These are phyloP conservation scores for Zosterops japonicus DNA, from an alignment of 2,113 vertebrate species.

Conservation along the genomic window DNA sequence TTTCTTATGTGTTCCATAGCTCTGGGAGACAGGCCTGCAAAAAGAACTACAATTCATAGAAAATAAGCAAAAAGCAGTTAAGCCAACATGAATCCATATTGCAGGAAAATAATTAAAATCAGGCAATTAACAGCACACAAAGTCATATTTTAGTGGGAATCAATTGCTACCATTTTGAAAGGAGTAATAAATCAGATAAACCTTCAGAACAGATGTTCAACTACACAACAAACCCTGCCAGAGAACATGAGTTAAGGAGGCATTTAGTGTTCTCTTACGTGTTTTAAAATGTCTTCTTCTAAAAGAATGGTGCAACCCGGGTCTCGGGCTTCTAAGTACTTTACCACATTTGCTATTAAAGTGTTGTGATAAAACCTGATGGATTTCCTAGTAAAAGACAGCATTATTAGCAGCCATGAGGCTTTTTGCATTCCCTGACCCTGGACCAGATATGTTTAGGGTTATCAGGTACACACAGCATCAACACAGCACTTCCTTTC, in stretches of 20 bases:
- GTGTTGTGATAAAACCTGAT: background rate
- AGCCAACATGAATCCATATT: background rate
- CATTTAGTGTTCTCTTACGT: background rate
- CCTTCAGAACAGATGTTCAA: background rate
- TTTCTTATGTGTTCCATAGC: background rate
- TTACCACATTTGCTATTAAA: background rate
- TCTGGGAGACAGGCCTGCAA: background rate
- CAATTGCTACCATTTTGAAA: background rate
- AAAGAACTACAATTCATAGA: background rate
- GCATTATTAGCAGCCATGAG: background rate
- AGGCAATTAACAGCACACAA: background rate
- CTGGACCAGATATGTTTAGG: background rate
- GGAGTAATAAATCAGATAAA: background rate
- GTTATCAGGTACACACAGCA: background rate
- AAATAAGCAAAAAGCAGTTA: background rate
- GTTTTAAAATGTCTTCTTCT: background rate
- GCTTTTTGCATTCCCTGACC: background rate
- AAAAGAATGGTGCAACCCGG: background rate
- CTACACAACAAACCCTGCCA: background rate
- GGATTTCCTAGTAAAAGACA: background rate
- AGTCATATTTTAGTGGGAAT: background rate
- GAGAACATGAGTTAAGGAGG: background rate
- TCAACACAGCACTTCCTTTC: background rate
- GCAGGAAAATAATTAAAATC: background rate
- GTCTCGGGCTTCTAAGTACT: background rate